Conservation (phyloP, 2,888 invertebrate genomes). For the Odontocerum albicorne region DNA sequence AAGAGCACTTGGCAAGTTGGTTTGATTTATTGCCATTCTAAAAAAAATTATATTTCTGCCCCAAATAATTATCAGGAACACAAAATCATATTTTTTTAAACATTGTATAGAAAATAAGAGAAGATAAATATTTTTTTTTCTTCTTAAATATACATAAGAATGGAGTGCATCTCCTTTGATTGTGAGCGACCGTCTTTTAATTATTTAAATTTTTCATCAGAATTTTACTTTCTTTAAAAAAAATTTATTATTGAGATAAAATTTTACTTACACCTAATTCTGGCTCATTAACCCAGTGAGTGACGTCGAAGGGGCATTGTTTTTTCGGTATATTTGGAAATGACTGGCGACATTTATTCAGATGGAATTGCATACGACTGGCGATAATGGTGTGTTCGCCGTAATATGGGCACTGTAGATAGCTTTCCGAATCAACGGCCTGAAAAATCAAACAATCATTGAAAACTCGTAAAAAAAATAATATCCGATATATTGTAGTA, state of each 20-base stretch:
- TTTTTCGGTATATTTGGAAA: slow-evolving; percentile 20
- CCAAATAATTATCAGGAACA: too few species aligned
- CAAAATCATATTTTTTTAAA: too few species aligned
- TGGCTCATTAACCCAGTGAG: slow-evolving; percentile 55
- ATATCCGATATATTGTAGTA: neutral
- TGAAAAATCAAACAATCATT: neutral
- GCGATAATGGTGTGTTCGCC: slow-evolving; percentile 55
- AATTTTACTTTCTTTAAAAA: neutral
- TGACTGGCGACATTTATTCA: slow-evolving; percentile 53
- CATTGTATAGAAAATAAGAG: too few species aligned
- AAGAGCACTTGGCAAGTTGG: too few species aligned
- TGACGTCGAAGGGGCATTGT: slow-evolving; percentile 59
- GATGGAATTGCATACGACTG: slow-evolving; percentile 56
- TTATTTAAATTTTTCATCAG: too few species aligned
- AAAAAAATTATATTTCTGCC: too few species aligned
- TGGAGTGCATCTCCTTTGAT: too few species aligned
- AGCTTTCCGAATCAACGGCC: neutral
- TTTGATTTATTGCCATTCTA: too few species aligned
- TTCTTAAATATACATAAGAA: too few species aligned
- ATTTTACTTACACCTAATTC: slow-evolving; percentile 53
- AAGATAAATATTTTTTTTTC: too few species aligned
- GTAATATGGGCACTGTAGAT: slow-evolving; percentile 58
- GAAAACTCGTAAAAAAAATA: neutral
- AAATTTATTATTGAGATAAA: neutral
- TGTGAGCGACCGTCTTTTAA: too few species aligned